These are phyloP conservation scores for Platyscapa corneri DNA, from an alignment of 1,140 invertebrate species.

Conservation along the genomic window DNA sequence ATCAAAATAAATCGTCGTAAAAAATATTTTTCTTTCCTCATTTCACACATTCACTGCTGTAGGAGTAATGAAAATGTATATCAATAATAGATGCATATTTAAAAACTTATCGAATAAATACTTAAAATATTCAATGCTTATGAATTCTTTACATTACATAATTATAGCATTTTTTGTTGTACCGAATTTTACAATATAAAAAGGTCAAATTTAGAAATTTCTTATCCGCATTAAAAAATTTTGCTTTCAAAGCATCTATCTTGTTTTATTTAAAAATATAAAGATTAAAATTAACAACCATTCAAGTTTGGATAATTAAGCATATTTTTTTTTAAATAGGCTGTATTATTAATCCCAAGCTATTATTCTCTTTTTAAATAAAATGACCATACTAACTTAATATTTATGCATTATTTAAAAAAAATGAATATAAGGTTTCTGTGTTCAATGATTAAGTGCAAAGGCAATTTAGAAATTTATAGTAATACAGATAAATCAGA, in stretches of 20 bases:
- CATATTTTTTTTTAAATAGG: neutral
- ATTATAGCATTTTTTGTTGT: neutral
- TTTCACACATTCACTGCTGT: conserved; percentile 16
- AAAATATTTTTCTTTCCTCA: conserved; percentile 20
- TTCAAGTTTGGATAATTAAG: neutral
- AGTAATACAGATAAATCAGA: neutral
- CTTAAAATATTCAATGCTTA: conserved; percentile 16
- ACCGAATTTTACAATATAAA: neutral
- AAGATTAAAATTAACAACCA: too few relatives aligned
- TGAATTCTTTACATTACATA: neutral
- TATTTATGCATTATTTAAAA: neutral
- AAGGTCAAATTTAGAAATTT: too few relatives aligned
- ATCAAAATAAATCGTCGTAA: neutral
- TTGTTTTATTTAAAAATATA: too few relatives aligned
- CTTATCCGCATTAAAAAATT: too few relatives aligned
- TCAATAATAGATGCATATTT: neutral
- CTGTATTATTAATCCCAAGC: neutral
- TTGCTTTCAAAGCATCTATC: too few relatives aligned
- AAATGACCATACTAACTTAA: neutral
- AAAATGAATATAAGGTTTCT: neutral
- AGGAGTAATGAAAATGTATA: conserved; percentile 23
- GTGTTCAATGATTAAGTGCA: too few relatives aligned
- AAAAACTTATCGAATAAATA: conserved; percentile 24
- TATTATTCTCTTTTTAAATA: neutral
- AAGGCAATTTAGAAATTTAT: neutral